Evolutionary conservation across 2,888 invertebrate species (phyloP), one percentile per base, ranked within the genome.

Genomic region (Phymatocera aterrima): DNA sequence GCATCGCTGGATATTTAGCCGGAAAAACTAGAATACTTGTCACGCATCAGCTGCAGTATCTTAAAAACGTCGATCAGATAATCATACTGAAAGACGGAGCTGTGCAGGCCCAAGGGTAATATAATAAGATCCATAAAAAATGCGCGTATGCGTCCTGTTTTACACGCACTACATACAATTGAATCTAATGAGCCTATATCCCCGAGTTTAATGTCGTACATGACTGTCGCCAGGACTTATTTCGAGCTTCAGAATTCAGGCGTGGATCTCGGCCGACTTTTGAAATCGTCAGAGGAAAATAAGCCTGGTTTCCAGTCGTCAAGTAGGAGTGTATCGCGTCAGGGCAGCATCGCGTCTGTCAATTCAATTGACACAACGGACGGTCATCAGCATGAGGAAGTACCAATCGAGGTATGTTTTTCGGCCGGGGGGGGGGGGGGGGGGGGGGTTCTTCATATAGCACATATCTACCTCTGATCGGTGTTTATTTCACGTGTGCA

Each of bases 251-350:
- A 94, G 82, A 94, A 93, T 3, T 94, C 94, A 4, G 96, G 96
- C 0, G 89, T 96, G 83, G 95, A 97, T 90, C 96, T 97, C 89
- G 95, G 96, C 0, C 92, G 94, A 85, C 89, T 97, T 80, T 88
- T 97, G 79, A 93, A 91, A 78, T 83, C 83, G 4, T 91, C 92
- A 65, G 91, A 91, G 54, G 87, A 87, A 10, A 91, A 91, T 10
- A 88, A 88, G 54, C 84, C 85, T 65, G 83, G 81, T 2, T 61
- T 85, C 5, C 51, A 54, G 31, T 31, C 31, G 15, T 15, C 34
- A 12, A 68, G 68, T 46, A 85, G 88, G 24, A 84, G 83, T 46
- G 87, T 83, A 77, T 90, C 90, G 1, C 86, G 90, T 24, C 88
- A 87, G 48, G 87, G 88, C n/a, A 89, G 90, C 72, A 83, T 88